phyloP scores from a whole-genome alignment of 2,888 invertebrate genomes.

The Hemicrepidius hirtus region DNA sequence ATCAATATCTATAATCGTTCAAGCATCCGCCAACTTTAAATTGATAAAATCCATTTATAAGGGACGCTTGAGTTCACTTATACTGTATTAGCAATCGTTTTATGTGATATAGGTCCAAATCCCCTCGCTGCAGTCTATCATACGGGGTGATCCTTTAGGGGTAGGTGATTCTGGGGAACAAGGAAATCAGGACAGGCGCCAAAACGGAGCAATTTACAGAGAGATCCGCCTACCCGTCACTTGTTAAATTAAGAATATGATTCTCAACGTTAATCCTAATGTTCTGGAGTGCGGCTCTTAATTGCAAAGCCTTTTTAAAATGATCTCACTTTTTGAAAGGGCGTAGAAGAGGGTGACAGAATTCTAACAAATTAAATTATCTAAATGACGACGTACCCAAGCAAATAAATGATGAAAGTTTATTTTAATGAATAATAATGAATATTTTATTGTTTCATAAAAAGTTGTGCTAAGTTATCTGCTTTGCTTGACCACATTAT shows the following conservation, averaged over 20 bases:
- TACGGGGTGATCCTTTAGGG: conserved; percentile 58
- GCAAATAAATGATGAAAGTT: background rate
- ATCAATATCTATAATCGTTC: conserved; percentile 48
- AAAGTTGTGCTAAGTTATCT: too few relatives aligned
- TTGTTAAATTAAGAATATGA: conserved; percentile 71
- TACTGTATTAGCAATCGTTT: conserved; percentile 72
- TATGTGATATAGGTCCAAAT: conserved; percentile 68
- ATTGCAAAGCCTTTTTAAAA: conserved; percentile 53
- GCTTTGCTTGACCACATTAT: too few relatives aligned
- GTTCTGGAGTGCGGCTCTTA: conserved; percentile 45
- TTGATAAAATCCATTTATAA: conserved; percentile 73
- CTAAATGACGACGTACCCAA: background rate
- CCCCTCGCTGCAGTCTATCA: conserved; percentile 69
- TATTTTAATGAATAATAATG: too few relatives aligned
- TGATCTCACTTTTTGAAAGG: conserved; percentile 38
- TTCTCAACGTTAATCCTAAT: conserved; percentile 59
- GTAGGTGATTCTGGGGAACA: conserved; percentile 52
- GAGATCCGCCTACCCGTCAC: conserved; percentile 66
- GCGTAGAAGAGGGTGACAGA: conserved; percentile 16
- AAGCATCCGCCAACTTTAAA: conserved; percentile 65
- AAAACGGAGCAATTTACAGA: conserved; percentile 67
- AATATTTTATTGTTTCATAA: background rate
- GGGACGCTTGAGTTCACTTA: conserved; percentile 72
- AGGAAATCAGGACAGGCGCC: conserved; percentile 69
- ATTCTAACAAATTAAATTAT: conserved; percentile 14